Evolutionary conservation across 2,797 vertebrate genomes (phyloP).

Genomic region (Peromyscus attwateri): DNA sequence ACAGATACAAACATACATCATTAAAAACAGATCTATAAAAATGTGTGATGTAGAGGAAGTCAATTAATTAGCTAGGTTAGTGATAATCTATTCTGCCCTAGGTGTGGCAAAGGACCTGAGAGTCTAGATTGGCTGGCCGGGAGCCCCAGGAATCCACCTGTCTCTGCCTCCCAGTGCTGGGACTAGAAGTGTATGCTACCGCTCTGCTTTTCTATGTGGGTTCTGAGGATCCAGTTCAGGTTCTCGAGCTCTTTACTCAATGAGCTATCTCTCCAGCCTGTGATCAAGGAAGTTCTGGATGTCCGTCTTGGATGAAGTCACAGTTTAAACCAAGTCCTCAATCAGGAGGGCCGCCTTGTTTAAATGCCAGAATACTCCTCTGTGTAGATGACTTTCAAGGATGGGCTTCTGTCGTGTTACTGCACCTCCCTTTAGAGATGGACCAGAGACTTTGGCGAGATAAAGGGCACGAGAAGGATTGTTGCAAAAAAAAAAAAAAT

Average conservation of each 20-base stretch:
- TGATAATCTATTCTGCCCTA: constrained; percentile 21
- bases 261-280: background rate
- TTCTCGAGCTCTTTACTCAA: background rate
- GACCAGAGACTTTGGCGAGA: background rate
- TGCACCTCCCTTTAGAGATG: background rate
- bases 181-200: no score
- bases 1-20: background rate
- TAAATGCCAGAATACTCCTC: background rate
- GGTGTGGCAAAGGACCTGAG: background rate
- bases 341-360: background rate
- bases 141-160: background rate
- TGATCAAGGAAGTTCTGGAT: background rate
- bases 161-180: background rate
- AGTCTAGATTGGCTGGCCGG: background rate
- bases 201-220: background rate
- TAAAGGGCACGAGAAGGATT: constrained; percentile 31
- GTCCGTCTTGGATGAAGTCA: background rate
- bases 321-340: background rate
- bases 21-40: background rate
- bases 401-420: background rate
- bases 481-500: constrained; percentile 42
- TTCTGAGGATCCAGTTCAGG: background rate
- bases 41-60: background rate
- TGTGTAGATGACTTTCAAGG: background rate
- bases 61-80: background rate